Evolutionary conservation across 2,797 vertebrate species (phyloP), one percentile per base, ranked within the genome.

Genomic region (Sylvia borin): DNA sequence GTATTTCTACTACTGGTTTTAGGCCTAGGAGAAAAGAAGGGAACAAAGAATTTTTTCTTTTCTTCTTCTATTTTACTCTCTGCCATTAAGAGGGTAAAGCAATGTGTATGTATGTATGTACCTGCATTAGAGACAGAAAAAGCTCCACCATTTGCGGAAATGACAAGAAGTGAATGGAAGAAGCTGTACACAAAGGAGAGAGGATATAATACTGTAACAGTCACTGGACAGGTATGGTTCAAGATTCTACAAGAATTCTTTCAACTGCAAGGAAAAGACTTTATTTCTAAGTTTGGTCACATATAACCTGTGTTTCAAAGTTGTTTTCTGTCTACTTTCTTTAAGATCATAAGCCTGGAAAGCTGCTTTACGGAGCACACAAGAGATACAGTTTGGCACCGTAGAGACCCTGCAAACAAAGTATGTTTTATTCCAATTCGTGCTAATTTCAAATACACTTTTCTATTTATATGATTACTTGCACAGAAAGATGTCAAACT

Each of bases 281-380:
- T 3, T 20, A 25, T 85, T 95, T 94, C 83, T 71, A 73, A 93
- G 54, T 93, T 81, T 36, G 81, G 54, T 85, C 94, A 96, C 1
- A 0, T 53, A 86, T 45, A 73, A 79, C 10, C 53, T 24, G 6
- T 15, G 24, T 61, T 92, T 88, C 38, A 34, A 94, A 89, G 62
- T 67, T 81, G 42, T 60, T 65, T 90, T 27, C 9, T 45, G 38
- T 81, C 65, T 93, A 5, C 71, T 92, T 94, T 80, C 75, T 71
- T 43, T 29, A 94, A 60, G 71, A 90, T 36, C 4, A 7, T 42
- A 42, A 36, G 64, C 64, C 85, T 61, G 45, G 47, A 81, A 91
- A 93, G 65, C 27, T 55, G 55, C 24, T 88, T 58, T 72, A 45
- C 48, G 51, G 42, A 96, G 40, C 50, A 61, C 1, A 5, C 14